A percentile compares a stretch with the other conserved stretches of the same genome.
Conservation (phyloP, 2,113 vertebrate genomes). For the Pedionomus torquatus region DNA sequence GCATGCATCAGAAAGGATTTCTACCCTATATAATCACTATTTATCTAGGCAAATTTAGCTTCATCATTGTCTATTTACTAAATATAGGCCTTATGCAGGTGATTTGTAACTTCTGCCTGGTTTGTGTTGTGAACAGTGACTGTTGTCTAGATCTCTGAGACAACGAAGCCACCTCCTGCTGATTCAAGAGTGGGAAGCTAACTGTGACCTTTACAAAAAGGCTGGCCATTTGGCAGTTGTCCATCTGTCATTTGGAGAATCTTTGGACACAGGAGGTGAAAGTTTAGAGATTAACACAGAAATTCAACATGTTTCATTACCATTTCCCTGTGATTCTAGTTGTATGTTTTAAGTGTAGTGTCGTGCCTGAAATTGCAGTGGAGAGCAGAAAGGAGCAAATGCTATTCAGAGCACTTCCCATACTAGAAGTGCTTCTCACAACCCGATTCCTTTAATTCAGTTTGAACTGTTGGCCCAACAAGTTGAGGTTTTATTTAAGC, state of each 20-base stretch:
- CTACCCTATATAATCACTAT: slow-evolving; percentile 27
- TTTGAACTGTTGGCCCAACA: neutral
- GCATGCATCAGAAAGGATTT: neutral
- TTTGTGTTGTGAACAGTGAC: neutral
- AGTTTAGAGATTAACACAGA: neutral
- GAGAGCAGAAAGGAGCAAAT: neutral
- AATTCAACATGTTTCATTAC: neutral
- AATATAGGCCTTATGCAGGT: slow-evolving; percentile 32
- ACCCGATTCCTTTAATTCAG: neutral
- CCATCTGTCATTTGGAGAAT: neutral
- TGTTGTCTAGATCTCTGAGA: neutral
- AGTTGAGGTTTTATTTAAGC: neutral
- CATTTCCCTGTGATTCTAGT: neutral
- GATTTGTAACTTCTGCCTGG: slow-evolving; percentile 18
- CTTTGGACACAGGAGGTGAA: neutral
- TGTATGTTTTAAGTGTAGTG: neutral
- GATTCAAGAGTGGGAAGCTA: neutral
- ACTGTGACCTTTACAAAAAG: neutral
- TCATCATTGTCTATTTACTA: slow-evolving; percentile 56
- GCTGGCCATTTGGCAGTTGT: neutral
- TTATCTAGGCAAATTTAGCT: slow-evolving; percentile 48
- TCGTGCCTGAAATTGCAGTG: neutral
- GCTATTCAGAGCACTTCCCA: neutral
- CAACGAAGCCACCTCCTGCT: neutral
- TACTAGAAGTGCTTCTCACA: neutral